A percentile compares a stretch with the other conserved stretches of the same genome.
Evolutionary conservation across 2,888 invertebrate genomes (phyloP).

Genomic region (Lithodes maja): DNA sequence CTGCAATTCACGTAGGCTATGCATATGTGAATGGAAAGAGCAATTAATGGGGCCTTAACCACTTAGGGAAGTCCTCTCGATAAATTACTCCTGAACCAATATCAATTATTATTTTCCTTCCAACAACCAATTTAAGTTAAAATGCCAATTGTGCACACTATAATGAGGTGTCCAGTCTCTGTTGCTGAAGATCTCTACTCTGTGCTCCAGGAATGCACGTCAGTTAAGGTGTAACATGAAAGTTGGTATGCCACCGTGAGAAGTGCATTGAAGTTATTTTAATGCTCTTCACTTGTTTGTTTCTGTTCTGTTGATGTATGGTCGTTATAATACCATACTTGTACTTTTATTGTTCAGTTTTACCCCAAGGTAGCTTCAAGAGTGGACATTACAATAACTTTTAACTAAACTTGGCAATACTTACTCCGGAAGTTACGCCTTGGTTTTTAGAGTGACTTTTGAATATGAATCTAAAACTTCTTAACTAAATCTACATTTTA

Average conservation of each 20-base stretch:
- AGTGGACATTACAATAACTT: not conserved
- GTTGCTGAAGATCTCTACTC: not conserved
- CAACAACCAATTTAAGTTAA: too few species aligned
- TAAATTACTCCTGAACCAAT: too few species aligned
- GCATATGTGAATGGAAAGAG: too few species aligned
- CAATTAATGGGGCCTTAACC: too few species aligned
- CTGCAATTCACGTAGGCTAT: too few species aligned
- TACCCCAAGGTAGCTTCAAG: not conserved
- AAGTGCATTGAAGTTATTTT: not conserved
- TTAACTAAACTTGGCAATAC: not conserved
- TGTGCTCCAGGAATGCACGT: conserved; percentile 59
- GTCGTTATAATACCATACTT: not conserved
- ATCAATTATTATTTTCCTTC: too few species aligned
- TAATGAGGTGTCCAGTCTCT: too few species aligned
- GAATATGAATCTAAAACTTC: conserved; percentile 18
- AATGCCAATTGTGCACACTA: too few species aligned
- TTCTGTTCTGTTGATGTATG: conserved; percentile 4
- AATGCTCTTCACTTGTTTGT: conserved; percentile 26
- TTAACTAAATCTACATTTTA: not conserved
- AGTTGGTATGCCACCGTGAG: not conserved
- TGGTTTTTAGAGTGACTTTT: conserved; percentile 12
- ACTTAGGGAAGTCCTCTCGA: too few species aligned
- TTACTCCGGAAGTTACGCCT: conserved; percentile 19
- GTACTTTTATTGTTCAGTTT: not conserved
- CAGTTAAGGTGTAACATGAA: conserved; percentile 37